phyloP scores from a whole-genome alignment of 2,113 vertebrate genomes.

The Carettochelys insculpta region DNA sequence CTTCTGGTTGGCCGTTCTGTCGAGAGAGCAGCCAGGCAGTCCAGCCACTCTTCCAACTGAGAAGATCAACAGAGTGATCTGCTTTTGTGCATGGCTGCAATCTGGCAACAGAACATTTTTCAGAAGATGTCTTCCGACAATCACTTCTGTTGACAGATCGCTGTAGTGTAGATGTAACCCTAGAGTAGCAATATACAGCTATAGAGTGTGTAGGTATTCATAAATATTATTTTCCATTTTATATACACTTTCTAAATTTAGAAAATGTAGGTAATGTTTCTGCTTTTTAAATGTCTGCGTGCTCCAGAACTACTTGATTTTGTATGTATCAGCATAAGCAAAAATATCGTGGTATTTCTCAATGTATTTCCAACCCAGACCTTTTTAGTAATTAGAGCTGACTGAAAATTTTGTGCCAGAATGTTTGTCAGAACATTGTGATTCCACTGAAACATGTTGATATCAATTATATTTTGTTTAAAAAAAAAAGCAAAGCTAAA shows the following conservation, averaged over 20 bases:
- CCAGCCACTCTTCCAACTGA: too few relatives aligned
- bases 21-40: too few relatives aligned
- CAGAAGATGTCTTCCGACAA: too few relatives aligned
- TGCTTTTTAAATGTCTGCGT: neutral
- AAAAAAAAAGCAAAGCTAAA: neutral
- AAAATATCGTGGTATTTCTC: neutral
- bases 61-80: too few relatives aligned
- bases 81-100: too few relatives aligned
- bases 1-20: too few relatives aligned
- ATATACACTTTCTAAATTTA: neutral
- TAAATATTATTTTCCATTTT: neutral
- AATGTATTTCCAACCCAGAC: neutral
- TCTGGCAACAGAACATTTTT: too few relatives aligned
- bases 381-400: neutral
- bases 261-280: neutral
- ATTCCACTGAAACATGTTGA: neutral
- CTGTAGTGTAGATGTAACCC: too few relatives aligned
- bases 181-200: neutral
- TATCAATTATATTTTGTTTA: neutral
- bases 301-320: neutral
- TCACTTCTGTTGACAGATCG: too few relatives aligned
- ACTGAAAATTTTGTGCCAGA: neutral
- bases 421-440: neutral
- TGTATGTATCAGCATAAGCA: neutral
- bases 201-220: neutral